Evolutionary conservation across 1,140 invertebrate genomes (phyloP).

Genomic region (Homarus americanus): DNA sequence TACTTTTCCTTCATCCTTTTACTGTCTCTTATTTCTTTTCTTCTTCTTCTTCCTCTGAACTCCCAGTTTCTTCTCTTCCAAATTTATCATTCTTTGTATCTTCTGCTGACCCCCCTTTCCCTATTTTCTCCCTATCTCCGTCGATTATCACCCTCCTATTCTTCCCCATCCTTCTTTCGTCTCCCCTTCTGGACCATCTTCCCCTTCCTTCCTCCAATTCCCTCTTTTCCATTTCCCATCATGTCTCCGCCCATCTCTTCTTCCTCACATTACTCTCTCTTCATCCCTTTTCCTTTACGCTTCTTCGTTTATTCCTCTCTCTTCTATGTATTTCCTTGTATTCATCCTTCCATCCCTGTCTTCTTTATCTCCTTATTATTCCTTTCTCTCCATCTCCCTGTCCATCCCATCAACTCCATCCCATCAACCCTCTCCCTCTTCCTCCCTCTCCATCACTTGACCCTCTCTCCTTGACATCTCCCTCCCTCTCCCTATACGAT

Average conservation of each 20-base stretch:
- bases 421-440: not conserved
- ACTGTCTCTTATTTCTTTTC: too few species aligned
- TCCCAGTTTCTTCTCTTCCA: too few species aligned
- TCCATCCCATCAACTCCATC: not conserved
- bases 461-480: not conserved
- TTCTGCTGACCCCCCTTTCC: too few species aligned
- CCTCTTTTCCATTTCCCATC: too few species aligned
- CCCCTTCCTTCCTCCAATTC: too few species aligned
- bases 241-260: too few species aligned
- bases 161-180: too few species aligned
- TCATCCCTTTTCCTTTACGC: not conserved
- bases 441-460: not conserved
- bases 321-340: not conserved
- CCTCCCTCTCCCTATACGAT: not conserved
- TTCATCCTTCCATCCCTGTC: not conserved
- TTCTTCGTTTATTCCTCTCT: not conserved
- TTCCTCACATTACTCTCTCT: not conserved
- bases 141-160: too few species aligned
- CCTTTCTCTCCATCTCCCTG: not conserved
- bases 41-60: too few species aligned
- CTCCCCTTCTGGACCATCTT: too few species aligned
- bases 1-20: not conserved
- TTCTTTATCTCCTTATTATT: slow-evolving; percentile 4
- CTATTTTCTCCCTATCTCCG: too few species aligned
- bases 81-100: too few species aligned